Conservation (phyloP, 2,113 vertebrate genomes). For the Donacobius atricapilla region DNA sequence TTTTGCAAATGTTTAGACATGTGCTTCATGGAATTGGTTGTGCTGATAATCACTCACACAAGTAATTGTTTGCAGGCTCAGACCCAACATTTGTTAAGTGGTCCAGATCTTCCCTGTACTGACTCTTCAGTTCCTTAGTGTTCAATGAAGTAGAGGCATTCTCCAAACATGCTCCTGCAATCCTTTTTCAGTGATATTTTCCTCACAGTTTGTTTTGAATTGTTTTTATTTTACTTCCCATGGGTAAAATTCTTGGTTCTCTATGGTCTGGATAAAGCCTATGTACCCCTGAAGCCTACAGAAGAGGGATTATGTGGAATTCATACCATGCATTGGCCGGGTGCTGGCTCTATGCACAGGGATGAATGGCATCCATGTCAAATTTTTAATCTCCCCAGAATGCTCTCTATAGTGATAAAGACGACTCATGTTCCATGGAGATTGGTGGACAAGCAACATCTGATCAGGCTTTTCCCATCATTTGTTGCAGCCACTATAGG, state of each 20-base stretch:
- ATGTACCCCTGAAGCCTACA: background rate
- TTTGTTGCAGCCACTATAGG: constrained; percentile 4
- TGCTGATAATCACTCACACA: background rate
- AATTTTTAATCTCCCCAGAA: constrained; percentile 29
- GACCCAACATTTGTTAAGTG: background rate
- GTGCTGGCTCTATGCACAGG: background rate
- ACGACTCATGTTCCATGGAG: background rate
- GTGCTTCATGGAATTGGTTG: background rate
- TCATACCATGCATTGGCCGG: background rate
- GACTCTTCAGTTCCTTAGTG: background rate
- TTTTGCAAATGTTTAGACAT: background rate
- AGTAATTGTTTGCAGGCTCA: background rate
- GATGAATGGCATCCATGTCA: constrained; percentile 48
- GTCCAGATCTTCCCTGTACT: background rate
- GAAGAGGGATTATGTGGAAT: constrained; percentile 43
- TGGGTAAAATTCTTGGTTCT: constrained; percentile 32
- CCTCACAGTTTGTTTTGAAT: constrained; percentile 17
- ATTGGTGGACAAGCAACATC: background rate
- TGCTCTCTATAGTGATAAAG: constrained; percentile 36
- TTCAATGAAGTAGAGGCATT: background rate
- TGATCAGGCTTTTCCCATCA: constrained; percentile 49
- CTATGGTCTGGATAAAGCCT: background rate
- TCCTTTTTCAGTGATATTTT: constrained; percentile 5
- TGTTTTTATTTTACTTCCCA: constrained; percentile 51
- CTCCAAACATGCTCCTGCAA: background rate